phyloP scores from a whole-genome alignment of 2,113 vertebrate species.

The Odocoileus virginianus region DNA sequence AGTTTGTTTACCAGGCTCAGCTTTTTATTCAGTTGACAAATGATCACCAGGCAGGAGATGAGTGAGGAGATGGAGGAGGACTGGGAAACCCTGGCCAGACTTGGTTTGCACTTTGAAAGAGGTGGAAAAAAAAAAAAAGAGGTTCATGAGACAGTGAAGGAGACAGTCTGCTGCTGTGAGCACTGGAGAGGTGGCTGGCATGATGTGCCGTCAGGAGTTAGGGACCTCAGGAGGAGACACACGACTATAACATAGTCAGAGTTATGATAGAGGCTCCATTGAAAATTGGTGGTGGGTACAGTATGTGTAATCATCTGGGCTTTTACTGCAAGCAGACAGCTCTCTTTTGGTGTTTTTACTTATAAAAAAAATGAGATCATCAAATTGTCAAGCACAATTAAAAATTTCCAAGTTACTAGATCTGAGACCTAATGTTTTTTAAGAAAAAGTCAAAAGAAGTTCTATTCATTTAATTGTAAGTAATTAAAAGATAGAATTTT shows the following conservation, averaged over 20 bases:
- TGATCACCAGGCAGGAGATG: neutral
- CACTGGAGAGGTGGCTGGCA: fast-evolving
- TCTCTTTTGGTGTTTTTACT: neutral
- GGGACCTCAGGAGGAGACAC: neutral
- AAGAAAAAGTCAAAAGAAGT: neutral
- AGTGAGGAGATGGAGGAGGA: neutral
- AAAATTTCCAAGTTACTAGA: neutral
- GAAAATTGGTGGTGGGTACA: fast-evolving
- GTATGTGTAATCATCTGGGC: neutral
- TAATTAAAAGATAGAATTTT: neutral
- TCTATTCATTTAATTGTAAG: neutral
- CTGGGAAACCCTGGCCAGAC: neutral
- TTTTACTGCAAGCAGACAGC: neutral
- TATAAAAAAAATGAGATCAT: neutral
- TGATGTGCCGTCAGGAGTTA: neutral
- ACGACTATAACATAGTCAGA: neutral
- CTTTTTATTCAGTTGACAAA: neutral
- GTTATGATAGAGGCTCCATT: neutral
- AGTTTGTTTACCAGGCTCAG: neutral
- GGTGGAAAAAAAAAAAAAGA: neutral
- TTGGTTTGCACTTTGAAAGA: neutral
- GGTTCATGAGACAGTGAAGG: neutral
- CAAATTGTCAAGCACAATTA: neutral
- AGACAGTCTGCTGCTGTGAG: neutral
- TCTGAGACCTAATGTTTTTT: neutral